Conservation (phyloP, 2,888 invertebrate species). For the Eudiplozoon nipponicum region DNA sequence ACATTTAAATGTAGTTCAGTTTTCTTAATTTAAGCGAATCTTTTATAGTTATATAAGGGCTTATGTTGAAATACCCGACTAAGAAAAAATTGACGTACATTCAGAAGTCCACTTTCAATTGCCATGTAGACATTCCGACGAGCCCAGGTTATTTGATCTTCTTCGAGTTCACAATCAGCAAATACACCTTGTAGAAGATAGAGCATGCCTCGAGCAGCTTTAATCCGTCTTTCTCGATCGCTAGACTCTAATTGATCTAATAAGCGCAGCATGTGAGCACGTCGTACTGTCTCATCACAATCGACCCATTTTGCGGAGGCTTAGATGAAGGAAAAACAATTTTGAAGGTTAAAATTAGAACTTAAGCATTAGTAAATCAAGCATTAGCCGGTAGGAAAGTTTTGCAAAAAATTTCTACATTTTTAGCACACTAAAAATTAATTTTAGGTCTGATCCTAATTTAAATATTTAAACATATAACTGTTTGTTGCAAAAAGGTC, state of each 20-base stretch:
- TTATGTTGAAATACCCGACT: no score
- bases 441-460: no score
- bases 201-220: slow-evolving; percentile 59
- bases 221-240: slow-evolving; percentile 46
- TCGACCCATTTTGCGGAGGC: slow-evolving; percentile 53
- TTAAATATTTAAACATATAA: no score
- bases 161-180: slow-evolving; percentile 55
- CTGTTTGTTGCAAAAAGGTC: no score
- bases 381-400: background rate
- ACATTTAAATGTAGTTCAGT: no score
- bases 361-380: no score
- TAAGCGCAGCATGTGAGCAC: slow-evolving; percentile 39
- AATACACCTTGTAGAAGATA: slow-evolving; percentile 47
- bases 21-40: no score
- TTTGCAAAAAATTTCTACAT: background rate
- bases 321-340: no score
- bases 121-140: slow-evolving; percentile 51
- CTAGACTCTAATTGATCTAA: slow-evolving; percentile 64
- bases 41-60: no score
- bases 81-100: no score
- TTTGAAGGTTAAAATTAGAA: no score
- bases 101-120: slow-evolving; percentile 62
- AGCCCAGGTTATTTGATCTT: slow-evolving; percentile 53
- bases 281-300: slow-evolving; percentile 37
- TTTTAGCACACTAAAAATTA: background rate